Percentiles rank a stretch among this genome's conserved stretches.
Conservation (phyloP, 1,140 invertebrate genomes). For the Orius insidiosus region DNA sequence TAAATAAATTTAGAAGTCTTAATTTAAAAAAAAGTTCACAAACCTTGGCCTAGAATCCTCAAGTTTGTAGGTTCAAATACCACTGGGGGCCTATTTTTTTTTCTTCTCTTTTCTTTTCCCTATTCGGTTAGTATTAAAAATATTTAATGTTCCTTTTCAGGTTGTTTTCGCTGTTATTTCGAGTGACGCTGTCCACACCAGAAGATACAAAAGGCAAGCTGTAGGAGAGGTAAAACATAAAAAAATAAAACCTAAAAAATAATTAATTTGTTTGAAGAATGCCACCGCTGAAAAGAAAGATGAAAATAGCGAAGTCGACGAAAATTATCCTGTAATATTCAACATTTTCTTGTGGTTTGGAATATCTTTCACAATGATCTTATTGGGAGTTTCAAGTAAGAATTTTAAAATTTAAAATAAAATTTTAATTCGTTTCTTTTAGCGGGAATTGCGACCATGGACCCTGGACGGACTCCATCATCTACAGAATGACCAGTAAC, state of each 20-base stretch:
- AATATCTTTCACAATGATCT: slow-evolving; percentile 54
- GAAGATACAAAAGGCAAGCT: slow-evolving; percentile 17
- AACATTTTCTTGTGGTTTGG: slow-evolving; percentile 85
- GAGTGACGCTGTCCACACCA: slow-evolving; percentile 41
- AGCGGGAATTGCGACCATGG: slow-evolving; percentile 81
- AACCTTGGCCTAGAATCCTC: too few species aligned
- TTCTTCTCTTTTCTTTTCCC: too few species aligned
- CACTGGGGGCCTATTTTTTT: too few species aligned
- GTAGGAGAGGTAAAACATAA: neutral
- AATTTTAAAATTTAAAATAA: slow-evolving; percentile 18
- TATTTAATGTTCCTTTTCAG: too few species aligned
- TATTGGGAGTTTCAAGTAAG: slow-evolving; percentile 56
- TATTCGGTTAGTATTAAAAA: too few species aligned
- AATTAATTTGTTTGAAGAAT: slow-evolving; percentile 5
- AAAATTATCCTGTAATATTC: slow-evolving; percentile 69
- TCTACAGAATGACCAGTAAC: slow-evolving; percentile 93
- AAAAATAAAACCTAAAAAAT: too few species aligned
- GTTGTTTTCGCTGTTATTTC: slow-evolving; percentile 40
- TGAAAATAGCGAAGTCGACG: slow-evolving; percentile 33
- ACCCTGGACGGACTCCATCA: slow-evolving; percentile 94
- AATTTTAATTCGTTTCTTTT: slow-evolving; percentile 22
- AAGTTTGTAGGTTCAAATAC: too few species aligned
- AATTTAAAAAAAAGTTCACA: too few species aligned
- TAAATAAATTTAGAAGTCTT: too few species aligned
- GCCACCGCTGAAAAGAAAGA: slow-evolving; percentile 11